Base-by-base conservation (phyloP, 2,888 invertebrate species). In the Perdita meconis region DNA sequence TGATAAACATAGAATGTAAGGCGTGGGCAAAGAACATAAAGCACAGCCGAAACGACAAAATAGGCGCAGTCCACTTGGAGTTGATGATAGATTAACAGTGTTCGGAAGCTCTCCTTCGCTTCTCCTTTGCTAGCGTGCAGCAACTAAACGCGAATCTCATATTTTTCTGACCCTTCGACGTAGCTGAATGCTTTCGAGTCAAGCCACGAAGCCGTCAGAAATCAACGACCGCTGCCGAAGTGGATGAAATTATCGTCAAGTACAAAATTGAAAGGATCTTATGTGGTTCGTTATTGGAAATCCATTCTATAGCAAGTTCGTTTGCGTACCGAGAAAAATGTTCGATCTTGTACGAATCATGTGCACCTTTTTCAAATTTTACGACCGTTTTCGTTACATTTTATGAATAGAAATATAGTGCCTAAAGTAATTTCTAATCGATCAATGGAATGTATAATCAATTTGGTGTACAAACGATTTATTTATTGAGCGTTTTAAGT, bases 51-150 rank as follows among this genome's bases (percentile, higher is more conserved):
- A 93, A 94, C 89, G 95, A 96, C 76, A 93, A 95, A 89, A 92
- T 95, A 82, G 96, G 96, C 57, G 95, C 95, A 55, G 96, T 96
- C 64, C 96, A 96, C 92, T 96, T 96, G 90, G 96, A 96, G 91
- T 92, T 96, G 78, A 93, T 96, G 92, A 94, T 96, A 82, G 92
- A 92, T 87, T 92, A 91, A 89, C 63, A 56, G 59, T 38, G 40
- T 56, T 34, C 57, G 22, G 57, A 22, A 53, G 51, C 42, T 34
- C 42, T 36, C 40, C 38, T 40, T 38, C 59, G 56, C 51, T 59
- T 50, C 24, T 66, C 55, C 44, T 22, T 67, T 71, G 47, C 64
- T 80, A 70, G 74, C 65, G 34, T 73, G 61, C 61, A 73, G 60
- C 56, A 72, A 78, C 56, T 61, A 40, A 61, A 63, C 60, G 59